Percentiles rank a stretch among this genome's conserved stretches.
Conservation (phyloP, 92 coral and sea anemone genomes). For the Paragorgia papillata region DNA sequence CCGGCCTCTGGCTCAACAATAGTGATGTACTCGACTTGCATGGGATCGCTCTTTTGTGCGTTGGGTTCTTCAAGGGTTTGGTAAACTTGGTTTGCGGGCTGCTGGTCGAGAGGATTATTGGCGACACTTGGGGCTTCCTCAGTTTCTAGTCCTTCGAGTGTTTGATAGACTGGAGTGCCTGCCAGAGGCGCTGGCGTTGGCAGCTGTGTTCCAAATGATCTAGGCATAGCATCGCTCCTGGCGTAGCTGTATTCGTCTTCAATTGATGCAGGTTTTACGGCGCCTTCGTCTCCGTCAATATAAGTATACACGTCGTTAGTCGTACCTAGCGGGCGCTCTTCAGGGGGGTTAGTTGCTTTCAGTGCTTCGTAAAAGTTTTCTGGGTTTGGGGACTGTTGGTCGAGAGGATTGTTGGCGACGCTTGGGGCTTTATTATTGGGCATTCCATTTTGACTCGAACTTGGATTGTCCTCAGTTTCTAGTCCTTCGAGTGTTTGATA, state of each 20-base stretch:
- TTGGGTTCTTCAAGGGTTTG: constrained; percentile 5
- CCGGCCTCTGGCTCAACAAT: too few species aligned
- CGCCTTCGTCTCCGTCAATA: background rate
- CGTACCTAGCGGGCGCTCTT: background rate
- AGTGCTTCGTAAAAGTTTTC: background rate
- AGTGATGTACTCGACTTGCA: background rate
- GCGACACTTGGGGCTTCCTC: background rate
- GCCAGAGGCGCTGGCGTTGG: background rate
- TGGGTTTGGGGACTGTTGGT: too few species aligned
- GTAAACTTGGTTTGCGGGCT: background rate
- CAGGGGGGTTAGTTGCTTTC: background rate
- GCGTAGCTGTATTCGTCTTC: constrained; percentile 15
- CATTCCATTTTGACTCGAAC: too few species aligned
- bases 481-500: constrained; percentile 20
- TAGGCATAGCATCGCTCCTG: background rate
- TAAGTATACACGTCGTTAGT: background rate
- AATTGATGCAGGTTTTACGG: background rate
- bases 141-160: constrained; percentile 13
- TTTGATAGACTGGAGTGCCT: background rate
- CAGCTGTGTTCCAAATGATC: background rate
- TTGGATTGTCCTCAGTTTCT: background rate
- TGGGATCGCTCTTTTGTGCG: background rate
- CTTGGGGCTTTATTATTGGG: too few species aligned
- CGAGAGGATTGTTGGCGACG: too few species aligned
- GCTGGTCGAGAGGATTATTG: background rate